phyloP scores from a whole-genome alignment of 2,797 vertebrate genomes.

The Gymnocypris eckloni region DNA sequence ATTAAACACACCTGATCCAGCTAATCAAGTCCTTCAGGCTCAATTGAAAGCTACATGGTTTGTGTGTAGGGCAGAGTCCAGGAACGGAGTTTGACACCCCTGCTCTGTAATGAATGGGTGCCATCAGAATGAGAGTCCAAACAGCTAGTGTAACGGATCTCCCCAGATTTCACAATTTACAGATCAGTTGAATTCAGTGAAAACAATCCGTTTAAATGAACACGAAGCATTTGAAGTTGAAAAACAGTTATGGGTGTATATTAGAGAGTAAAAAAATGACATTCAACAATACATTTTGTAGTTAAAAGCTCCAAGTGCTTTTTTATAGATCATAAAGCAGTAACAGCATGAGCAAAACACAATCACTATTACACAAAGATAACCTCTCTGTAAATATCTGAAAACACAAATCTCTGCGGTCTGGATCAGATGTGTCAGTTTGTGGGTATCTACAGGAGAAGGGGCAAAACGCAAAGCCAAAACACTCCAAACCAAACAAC shows the following conservation, averaged over 20 bases:
- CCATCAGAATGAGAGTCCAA: background rate
- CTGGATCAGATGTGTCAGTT: slow-evolving; percentile 4
- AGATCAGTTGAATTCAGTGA: background rate
- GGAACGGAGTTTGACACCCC: no score
- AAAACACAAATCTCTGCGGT: slow-evolving; percentile 50
- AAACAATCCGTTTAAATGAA: background rate
- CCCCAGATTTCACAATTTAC: background rate
- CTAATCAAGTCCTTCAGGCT: no score
- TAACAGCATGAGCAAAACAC: slow-evolving; percentile 71
- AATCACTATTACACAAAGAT: slow-evolving; percentile 64
- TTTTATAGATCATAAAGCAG: slow-evolving; percentile 72
- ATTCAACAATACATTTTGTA: slow-evolving; percentile 47
- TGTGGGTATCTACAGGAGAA: background rate
- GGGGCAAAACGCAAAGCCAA: slow-evolving; percentile 4
- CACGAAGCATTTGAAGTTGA: slow-evolving; percentile 3
- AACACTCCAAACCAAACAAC: background rate
- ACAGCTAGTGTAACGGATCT: background rate
- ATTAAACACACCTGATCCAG: no score
- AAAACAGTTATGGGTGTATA: background rate
- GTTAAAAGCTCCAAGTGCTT: slow-evolving; percentile 67
- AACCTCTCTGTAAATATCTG: slow-evolving; percentile 58
- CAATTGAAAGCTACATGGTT: no score
- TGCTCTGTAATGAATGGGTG: background rate
- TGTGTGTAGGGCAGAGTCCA: no score
- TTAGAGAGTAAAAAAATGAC: slow-evolving; percentile 55